These are phyloP conservation scores for Apteryx mantelli DNA, from an alignment of 2,113 vertebrate genomes.

Conservation along the genomic window DNA sequence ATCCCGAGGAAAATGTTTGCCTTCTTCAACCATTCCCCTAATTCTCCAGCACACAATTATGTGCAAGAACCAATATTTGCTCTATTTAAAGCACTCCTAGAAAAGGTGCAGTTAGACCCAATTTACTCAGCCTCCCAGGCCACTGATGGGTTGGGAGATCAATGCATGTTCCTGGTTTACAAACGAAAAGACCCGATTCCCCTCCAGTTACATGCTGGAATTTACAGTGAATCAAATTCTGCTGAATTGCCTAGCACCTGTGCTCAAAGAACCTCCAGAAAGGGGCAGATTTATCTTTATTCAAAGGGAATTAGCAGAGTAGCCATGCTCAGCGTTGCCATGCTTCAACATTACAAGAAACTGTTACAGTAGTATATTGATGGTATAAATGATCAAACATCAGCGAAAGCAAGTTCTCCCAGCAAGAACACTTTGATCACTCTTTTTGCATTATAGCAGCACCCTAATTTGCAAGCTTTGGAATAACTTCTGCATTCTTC, in stretches of 20 bases:
- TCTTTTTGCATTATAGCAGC: background rate
- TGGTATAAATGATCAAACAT: background rate
- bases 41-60: background rate
- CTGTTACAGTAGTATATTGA: background rate
- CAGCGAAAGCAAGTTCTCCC: background rate
- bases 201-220: slow-evolving; percentile 19
- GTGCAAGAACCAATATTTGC: background rate
- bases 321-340: background rate
- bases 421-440: background rate
- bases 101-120: background rate
- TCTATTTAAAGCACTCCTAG: slow-evolving; percentile 10
- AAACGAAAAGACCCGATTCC: slow-evolving; percentile 54
- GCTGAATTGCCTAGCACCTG: background rate
- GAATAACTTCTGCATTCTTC: background rate
- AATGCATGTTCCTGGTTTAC: background rate
- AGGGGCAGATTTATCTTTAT: background rate
- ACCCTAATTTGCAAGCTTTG: background rate
- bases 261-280: background rate
- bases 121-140: background rate
- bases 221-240: slow-evolving; percentile 41
- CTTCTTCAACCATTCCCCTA: background rate
- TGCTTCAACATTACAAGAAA: background rate
- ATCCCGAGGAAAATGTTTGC: background rate
- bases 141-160: background rate
- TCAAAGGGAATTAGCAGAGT: background rate